These are phyloP conservation scores for Nesogale talazaci DNA, from an alignment of 2,113 vertebrate genomes.

Conservation along the genomic window DNA sequence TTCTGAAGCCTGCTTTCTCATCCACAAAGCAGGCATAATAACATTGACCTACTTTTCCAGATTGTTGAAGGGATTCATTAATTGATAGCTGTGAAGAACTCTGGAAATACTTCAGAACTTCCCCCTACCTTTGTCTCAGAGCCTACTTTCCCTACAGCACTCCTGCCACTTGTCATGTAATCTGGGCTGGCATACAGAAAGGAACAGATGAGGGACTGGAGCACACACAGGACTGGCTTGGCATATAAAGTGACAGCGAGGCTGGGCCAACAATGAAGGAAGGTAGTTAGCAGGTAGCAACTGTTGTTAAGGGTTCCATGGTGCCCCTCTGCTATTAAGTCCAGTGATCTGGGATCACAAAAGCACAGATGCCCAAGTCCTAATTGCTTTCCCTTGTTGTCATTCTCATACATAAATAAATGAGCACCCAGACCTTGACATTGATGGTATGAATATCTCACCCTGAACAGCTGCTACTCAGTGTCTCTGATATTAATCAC, in stretches of 20 bases:
- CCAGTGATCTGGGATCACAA: background rate
- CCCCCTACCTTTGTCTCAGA: background rate
- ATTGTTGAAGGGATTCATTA: constrained; percentile 49
- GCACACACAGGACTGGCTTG: constrained; percentile 2
- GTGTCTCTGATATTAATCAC: constrained; percentile 62
- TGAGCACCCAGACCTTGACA: constrained; percentile 60
- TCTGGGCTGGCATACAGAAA: background rate
- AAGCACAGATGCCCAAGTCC: constrained; percentile 36
- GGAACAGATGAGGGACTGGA: background rate
- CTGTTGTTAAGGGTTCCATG: background rate
- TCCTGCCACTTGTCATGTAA: background rate
- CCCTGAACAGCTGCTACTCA: constrained; percentile 53
- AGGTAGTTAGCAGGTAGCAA: constrained; percentile 9
- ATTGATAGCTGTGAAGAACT: constrained; percentile 56
- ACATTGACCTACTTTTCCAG: constrained; percentile 72
- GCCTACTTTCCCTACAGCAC: background rate
- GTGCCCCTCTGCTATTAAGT: background rate
- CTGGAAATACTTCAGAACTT: background rate
- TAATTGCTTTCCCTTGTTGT: constrained; percentile 63
- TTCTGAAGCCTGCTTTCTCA: constrained; percentile 71
- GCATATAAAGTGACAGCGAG: background rate
- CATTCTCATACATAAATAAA: constrained; percentile 56
- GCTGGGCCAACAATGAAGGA: background rate
- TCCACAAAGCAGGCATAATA: constrained; percentile 47
- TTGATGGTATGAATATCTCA: background rate